A percentile compares a stretch with the other conserved stretches of the same genome.
Conservation (phyloP, 2,888 invertebrate genomes). For the Carabus problematicus region DNA sequence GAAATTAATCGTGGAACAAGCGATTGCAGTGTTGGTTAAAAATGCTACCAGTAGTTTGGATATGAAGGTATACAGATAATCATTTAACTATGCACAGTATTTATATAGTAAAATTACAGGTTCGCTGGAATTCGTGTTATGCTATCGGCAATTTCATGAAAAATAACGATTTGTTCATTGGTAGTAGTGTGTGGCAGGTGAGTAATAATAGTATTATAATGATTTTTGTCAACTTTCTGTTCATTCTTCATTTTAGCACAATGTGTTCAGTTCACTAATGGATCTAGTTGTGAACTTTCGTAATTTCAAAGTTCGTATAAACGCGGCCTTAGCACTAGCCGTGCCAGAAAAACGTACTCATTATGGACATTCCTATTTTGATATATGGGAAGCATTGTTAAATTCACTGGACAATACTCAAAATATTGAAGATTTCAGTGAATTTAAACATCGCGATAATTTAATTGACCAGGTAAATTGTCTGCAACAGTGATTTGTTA, state of each 20-base stretch:
- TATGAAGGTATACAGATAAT: constrained; percentile 70
- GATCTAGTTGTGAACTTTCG: constrained; percentile 74
- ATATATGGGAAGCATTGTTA: constrained; percentile 75
- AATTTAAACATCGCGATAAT: constrained; percentile 85
- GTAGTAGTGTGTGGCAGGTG: constrained; percentile 62
- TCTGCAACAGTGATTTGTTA: constrained; percentile 13
- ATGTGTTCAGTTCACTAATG: constrained; percentile 71
- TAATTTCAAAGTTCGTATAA: constrained; percentile 90
- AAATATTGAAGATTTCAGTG: constrained; percentile 80
- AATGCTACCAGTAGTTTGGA: constrained; percentile 74
- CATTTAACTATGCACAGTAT: constrained; percentile 6
- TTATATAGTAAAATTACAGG: constrained; percentile 53
- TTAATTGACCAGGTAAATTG: constrained; percentile 78
- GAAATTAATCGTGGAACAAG: constrained; percentile 64
- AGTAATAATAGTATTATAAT: constrained; percentile 21
- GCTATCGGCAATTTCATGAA: constrained; percentile 82
- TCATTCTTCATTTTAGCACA: constrained; percentile 58
- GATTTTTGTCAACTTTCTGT: constrained; percentile 10
- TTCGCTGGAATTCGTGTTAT: constrained; percentile 92
- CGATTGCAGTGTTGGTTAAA: constrained; percentile 72
- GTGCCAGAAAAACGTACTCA: constrained; percentile 66
- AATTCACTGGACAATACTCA: constrained; percentile 79
- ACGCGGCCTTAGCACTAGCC: constrained; percentile 79
- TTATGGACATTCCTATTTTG: constrained; percentile 69
- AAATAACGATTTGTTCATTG: constrained; percentile 63